These are phyloP conservation scores for Clivina fossor DNA, from an alignment of 2,888 invertebrate species.

Conservation along the genomic window DNA sequence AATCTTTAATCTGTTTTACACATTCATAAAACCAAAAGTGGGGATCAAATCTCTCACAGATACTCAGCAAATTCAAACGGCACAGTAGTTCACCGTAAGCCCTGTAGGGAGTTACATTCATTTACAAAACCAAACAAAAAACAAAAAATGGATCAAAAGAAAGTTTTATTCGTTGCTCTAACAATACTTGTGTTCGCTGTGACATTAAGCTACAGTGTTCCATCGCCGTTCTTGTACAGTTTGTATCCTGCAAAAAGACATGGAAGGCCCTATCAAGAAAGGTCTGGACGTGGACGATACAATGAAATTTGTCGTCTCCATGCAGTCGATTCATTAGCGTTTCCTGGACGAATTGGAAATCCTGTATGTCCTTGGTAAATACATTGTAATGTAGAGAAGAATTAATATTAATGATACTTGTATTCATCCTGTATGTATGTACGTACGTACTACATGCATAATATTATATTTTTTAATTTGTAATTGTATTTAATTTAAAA, in stretches of 20 bases:
- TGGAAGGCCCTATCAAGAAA: conserved; percentile 33
- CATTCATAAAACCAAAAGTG: conserved; percentile 21
- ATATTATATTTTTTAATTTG: no score
- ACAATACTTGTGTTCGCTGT: not conserved
- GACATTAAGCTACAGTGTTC: conserved; percentile 6
- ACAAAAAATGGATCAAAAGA: conserved; percentile 11
- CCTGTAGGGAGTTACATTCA: conserved; percentile 17
- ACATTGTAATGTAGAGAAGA: no score
- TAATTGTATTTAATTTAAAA: no score
- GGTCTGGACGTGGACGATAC: conserved; percentile 59
- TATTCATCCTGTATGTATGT: no score
- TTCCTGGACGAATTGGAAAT: conserved; percentile 54
- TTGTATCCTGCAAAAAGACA: conserved; percentile 28
- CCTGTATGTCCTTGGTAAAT: conserved; percentile 43
- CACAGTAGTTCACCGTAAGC: conserved; percentile 20
- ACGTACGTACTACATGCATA: no score
- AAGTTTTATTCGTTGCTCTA: conserved; percentile 11
- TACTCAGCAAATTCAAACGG: not conserved
- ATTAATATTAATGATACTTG: no score
- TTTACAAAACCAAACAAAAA: no score
- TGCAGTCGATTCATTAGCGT: conserved; percentile 61
- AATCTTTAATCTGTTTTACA: conserved; percentile 6
- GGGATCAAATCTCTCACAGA: conserved; percentile 11
- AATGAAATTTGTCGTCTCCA: conserved; percentile 71
- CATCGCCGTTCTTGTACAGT: conserved; percentile 21